Percentiles rank a stretch among this genome's conserved stretches.
These are phyloP conservation scores for Phoebastria nigripes DNA, from an alignment of 2,797 vertebrate genomes.

Conservation along the genomic window DNA sequence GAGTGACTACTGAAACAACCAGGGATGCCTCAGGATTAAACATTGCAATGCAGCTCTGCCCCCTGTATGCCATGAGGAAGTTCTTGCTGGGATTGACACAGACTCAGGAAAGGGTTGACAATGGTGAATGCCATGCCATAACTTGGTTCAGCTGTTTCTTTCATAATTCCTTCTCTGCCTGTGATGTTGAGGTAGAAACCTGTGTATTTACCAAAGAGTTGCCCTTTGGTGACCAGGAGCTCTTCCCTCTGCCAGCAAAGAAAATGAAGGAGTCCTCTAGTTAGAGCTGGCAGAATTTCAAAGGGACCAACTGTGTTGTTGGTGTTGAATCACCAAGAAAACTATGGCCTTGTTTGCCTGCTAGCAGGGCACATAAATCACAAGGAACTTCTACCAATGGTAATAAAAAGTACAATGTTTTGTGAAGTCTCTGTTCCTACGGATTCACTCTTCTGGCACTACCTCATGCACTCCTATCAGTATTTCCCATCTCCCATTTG, in stretches of 20 bases:
- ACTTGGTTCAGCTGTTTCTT: constrained; percentile 1
- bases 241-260: constrained; percentile 4
- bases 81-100: constrained; percentile 8
- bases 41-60: background rate
- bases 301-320: background rate
- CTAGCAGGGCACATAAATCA: background rate
- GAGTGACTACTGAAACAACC: background rate
- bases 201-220: background rate
- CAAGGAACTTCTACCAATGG: background rate
- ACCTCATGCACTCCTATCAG: background rate
- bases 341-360: background rate
- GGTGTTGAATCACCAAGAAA: background rate
- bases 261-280: background rate
- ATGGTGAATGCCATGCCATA: background rate
- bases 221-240: constrained; percentile 19
- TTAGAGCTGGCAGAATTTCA: background rate
- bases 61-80: background rate
- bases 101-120: background rate
- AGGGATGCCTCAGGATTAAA: constrained; percentile 32
- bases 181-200: background rate
- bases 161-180: background rate
- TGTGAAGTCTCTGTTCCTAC: background rate
- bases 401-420: background rate
- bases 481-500: background rate
- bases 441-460: background rate